Percentiles rank a stretch among this genome's conserved stretches.
Conservation (phyloP, 2,797 vertebrate species). For the Valencia hispanica region DNA sequence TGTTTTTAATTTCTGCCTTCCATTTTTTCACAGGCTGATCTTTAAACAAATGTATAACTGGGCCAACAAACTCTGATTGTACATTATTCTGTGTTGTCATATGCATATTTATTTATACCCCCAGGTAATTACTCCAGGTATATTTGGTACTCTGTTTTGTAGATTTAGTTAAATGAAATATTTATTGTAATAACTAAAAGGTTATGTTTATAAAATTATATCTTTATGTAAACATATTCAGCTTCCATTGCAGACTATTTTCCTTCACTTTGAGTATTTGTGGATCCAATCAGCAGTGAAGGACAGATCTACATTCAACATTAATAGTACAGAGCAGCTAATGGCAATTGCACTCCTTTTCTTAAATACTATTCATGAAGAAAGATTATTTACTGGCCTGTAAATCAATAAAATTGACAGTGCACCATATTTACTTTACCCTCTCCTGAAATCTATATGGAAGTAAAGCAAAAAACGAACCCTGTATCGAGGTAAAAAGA, state of each 20-base stretch:
- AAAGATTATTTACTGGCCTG: slow-evolving; percentile 79
- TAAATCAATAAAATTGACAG: slow-evolving; percentile 92
- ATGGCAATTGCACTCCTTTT: slow-evolving; percentile 65
- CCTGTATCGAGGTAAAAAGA: slow-evolving; percentile 5
- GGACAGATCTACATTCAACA: slow-evolving; percentile 37
- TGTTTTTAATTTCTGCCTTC: slow-evolving; percentile 31
- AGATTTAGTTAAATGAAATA: slow-evolving; percentile 70
- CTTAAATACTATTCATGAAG: slow-evolving; percentile 60
- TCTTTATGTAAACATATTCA: slow-evolving; percentile 64
- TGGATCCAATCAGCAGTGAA: slow-evolving; percentile 36
- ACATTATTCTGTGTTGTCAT: slow-evolving; percentile 51
- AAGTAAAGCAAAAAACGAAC: neutral
- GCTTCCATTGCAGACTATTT: slow-evolving; percentile 58
- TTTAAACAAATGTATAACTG: slow-evolving; percentile 43
- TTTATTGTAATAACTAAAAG: slow-evolving; percentile 65
- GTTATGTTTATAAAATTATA: slow-evolving; percentile 55
- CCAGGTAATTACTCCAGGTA: slow-evolving; percentile 60
- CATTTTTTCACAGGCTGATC: slow-evolving; percentile 33
- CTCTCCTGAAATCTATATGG: slow-evolving; percentile 29
- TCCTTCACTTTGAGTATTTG: slow-evolving; percentile 55
- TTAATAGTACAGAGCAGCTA: slow-evolving; percentile 56
- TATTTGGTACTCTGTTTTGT: slow-evolving; percentile 70
- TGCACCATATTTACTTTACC: slow-evolving; percentile 73
- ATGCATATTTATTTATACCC: slow-evolving; percentile 54
- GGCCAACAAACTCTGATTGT: slow-evolving; percentile 61